phyloP scores from a whole-genome alignment of 2,888 invertebrate genomes.

The Hydriomena furcata region DNA sequence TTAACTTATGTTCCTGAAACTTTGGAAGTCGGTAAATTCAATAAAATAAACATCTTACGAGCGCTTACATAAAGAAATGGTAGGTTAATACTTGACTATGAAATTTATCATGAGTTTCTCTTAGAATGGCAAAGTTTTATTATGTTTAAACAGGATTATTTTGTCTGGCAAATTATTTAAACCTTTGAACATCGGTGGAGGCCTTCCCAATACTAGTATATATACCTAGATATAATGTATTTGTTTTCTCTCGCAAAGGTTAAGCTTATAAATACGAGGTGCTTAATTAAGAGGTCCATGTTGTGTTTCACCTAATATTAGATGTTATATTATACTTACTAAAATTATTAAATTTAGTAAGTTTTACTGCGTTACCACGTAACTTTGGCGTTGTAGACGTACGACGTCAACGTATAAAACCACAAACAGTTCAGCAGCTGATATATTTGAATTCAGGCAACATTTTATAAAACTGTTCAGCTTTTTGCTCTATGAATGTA shows the following conservation, averaged over 20 bases:
- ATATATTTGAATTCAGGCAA: background rate
- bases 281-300: too few relatives aligned
- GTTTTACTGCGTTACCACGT: too few relatives aligned
- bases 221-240: too few relatives aligned
- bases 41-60: constrained; percentile 32
- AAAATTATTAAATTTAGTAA: too few relatives aligned
- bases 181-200: background rate
- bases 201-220: too few relatives aligned
- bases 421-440: too few relatives aligned
- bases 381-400: too few relatives aligned
- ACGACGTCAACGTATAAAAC: too few relatives aligned
- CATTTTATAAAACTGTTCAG: constrained; percentile 16
- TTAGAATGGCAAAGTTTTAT: background rate
- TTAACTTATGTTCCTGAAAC: constrained; percentile 28
- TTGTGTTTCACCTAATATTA: too few relatives aligned
- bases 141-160: background rate
- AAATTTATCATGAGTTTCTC: constrained; percentile 1
- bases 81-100: constrained; percentile 1
- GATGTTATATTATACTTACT: too few relatives aligned
- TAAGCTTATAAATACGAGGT: too few relatives aligned
- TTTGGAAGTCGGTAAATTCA: constrained; percentile 30
- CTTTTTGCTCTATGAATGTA: constrained; percentile 27
- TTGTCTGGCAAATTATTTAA: background rate
- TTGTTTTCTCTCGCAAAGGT: too few relatives aligned
- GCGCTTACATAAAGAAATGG: constrained; percentile 11